Evolutionary conservation across 2,113 vertebrate species (phyloP).

Genomic region (Saccopteryx leptura): DNA sequence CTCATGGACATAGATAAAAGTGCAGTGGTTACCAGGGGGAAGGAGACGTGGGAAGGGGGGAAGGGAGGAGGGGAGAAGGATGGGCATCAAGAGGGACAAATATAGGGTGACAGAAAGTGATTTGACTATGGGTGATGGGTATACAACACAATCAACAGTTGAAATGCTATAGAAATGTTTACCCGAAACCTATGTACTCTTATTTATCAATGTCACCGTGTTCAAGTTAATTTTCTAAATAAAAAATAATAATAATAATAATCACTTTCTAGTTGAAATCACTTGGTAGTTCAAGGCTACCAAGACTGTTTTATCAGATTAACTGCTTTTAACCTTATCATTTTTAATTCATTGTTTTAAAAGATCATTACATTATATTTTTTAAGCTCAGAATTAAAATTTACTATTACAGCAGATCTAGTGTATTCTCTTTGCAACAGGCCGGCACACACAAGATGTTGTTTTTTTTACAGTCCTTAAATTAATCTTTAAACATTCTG

Average conservation of each 20-base stretch:
- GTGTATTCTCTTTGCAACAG: slow-evolving; percentile 20
- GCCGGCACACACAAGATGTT: neutral
- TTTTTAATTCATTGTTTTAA: slow-evolving; percentile 38
- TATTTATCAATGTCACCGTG: too few relatives aligned
- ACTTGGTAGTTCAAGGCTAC: slow-evolving; percentile 44
- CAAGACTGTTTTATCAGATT: slow-evolving; percentile 13
- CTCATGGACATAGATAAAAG: too few relatives aligned
- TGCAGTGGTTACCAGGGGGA: too few relatives aligned
- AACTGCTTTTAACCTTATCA: neutral
- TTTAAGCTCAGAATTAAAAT: slow-evolving; percentile 53
- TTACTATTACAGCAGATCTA: neutral
- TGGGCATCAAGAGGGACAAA: too few relatives aligned
- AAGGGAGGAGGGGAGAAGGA: too few relatives aligned
- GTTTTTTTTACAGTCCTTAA: neutral
- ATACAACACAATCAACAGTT: too few relatives aligned
- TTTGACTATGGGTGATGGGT: too few relatives aligned
- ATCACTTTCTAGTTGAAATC: neutral
- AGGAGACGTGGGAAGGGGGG: too few relatives aligned
- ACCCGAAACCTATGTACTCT: too few relatives aligned
- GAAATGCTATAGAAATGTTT: too few relatives aligned
- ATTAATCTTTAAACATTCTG: slow-evolving; percentile 40
- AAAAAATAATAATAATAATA: neutral
- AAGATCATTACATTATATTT: slow-evolving; percentile 20
- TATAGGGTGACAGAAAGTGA: too few relatives aligned
- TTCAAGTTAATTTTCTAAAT: too few relatives aligned